A percentile compares a stretch with the other conserved stretches of the same genome.
phyloP scores from a whole-genome alignment of 2,113 vertebrate genomes.

The Panthera tigris region DNA sequence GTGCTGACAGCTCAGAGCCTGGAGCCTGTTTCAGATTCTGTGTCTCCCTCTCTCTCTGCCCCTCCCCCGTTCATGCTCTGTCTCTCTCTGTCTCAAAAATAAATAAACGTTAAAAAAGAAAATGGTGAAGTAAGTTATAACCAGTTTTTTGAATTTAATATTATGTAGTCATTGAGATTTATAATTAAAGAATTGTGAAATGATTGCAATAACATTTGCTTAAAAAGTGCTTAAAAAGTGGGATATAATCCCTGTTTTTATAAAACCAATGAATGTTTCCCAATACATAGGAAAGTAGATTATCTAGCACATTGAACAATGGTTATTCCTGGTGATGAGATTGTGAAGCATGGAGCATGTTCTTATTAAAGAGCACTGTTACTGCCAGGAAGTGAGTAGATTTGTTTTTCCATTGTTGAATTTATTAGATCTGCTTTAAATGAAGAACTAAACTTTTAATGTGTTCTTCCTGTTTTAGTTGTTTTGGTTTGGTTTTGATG shows the following conservation, averaged over 20 bases:
- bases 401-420: neutral
- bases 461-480: neutral
- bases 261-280: neutral
- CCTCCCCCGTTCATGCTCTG: no score
- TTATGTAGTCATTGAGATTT: neutral
- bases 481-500: slow-evolving; percentile 1
- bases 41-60: no score
- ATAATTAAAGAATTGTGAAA: neutral
- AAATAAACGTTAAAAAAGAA: neutral
- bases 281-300: neutral
- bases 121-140: neutral
- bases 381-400: neutral
- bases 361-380: neutral
- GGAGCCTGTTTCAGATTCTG: no score
- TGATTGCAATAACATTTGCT: neutral
- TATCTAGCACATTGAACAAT: neutral
- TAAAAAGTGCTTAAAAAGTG: neutral
- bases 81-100: no score
- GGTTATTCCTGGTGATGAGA: neutral
- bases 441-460: neutral
- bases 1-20: no score
- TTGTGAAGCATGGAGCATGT: neutral
- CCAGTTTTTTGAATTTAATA: neutral
- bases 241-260: neutral
- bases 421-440: neutral